Percentiles rank a stretch among this genome's conserved stretches.
These are phyloP conservation scores for Vombatus ursinus DNA, from an alignment of 2,113 vertebrate species.

Conservation along the genomic window DNA sequence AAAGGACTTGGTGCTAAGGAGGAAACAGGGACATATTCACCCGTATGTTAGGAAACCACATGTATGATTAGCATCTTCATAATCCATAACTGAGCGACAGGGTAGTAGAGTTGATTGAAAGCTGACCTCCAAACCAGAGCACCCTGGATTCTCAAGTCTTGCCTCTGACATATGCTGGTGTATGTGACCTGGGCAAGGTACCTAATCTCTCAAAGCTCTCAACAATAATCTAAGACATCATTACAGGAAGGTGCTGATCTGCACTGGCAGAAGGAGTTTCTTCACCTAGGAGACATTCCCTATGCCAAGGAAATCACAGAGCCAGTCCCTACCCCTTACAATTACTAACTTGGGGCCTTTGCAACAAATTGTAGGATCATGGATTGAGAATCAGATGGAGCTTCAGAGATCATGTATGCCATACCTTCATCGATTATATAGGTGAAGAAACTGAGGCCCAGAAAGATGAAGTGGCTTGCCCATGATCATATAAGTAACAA, in stretches of 20 bases:
- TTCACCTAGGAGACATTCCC: no score
- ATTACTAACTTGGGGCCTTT: background rate
- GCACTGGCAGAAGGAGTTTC: background rate
- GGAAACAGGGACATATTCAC: background rate
- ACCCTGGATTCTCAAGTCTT: background rate
- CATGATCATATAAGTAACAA: background rate
- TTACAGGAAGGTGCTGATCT: background rate
- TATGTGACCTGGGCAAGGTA: background rate
- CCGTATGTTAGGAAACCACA: fast-evolving
- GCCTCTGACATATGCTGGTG: background rate
- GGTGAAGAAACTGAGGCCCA: background rate
- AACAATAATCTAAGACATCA: background rate
- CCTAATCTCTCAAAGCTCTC: background rate
- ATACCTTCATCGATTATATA: background rate
- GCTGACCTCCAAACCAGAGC: background rate
- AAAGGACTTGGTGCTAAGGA: background rate
- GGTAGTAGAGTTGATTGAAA: background rate
- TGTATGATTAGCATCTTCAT: fast-evolving
- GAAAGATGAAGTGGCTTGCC: background rate
- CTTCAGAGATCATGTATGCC: background rate
- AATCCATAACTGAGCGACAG: background rate
- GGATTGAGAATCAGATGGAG: background rate
- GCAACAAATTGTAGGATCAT: background rate
- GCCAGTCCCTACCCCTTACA: background rate
- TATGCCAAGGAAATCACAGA: background rate